Evolutionary conservation across 2,888 invertebrate genomes (phyloP), one percentile per base, ranked within the genome.

Genomic region (Sericinus montela): DNA sequence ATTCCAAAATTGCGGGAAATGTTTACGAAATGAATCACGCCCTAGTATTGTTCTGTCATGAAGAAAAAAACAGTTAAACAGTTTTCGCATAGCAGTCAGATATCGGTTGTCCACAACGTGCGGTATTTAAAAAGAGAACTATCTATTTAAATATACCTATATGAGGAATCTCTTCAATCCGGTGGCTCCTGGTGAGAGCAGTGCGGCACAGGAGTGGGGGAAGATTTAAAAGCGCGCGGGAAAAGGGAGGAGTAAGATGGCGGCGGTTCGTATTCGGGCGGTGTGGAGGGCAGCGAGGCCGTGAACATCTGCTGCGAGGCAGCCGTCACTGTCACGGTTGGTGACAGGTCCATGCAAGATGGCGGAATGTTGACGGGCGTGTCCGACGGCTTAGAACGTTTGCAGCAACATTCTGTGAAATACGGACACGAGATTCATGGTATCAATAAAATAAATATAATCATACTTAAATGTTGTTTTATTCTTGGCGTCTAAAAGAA

Each of bases 231-330:
- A 35, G 83, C 83, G 44, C 84, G 68, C 0, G 93, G 93, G 77
- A 93, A 93, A 1, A 93, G 81, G 0, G 91, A 91, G 39, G 91
- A 91, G 70, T 93, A 93, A 0, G 93, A 90, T 0, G 93, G 93
- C 1, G 89, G 89, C 1, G 92, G 91, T 53, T 93, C 93, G 70
- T 93, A 93, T 60, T 92, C 91, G 2, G 93, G 93, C 0, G 91
- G 91, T 1, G 81, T 74, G 9, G 81, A 70, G 8, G 75, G 74
- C 0, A 73, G 69, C 8, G 90, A 80, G 23, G 78, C 75, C 37
- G 78, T 61, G 68, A 82, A 80, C 51, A 82, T 66, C 47, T 80
- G 80, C 46, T 80, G 81, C 0, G 86, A 83, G 0, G 82, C 65
- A 0, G 83, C 75, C 4, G 87, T 82, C 28, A 82, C 80, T 0